A percentile compares a stretch with the other conserved stretches of the same genome.
phyloP scores from a whole-genome alignment of 1,140 invertebrate species.

The Drosophila bifasciata region DNA sequence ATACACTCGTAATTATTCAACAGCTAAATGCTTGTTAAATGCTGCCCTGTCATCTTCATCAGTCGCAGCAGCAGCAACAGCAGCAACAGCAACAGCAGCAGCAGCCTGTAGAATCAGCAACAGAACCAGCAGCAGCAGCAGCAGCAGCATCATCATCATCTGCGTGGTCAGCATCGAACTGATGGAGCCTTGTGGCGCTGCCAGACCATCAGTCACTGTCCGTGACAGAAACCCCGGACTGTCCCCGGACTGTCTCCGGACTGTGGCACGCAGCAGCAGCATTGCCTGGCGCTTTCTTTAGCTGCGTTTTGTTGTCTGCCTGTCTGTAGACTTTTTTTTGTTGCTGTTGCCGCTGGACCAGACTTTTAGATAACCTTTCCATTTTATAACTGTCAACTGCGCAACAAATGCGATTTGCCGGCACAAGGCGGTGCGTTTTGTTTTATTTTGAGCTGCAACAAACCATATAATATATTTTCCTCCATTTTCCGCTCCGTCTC shows the following conservation, averaged over 20 bases:
- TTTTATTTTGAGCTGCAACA: conserved; percentile 30
- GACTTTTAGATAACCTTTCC: conserved; percentile 65
- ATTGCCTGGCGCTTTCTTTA: conserved; percentile 33
- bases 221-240: conserved; percentile 39
- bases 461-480: conserved; percentile 21
- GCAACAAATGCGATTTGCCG: conserved; percentile 54
- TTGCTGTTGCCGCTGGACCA: conserved; percentile 7
- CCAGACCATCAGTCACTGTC: conserved; percentile 72
- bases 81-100: conserved; percentile 2
- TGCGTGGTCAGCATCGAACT: conserved; percentile 2
- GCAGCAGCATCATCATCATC: conserved; percentile 11
- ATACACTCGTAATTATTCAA: conserved; percentile 54
- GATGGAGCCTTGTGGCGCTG: conserved; percentile 27
- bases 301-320: conserved; percentile 25
- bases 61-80: neutral
- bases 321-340: conserved; percentile 16
- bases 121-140: conserved; percentile 10
- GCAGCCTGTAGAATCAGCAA: conserved; percentile 15
- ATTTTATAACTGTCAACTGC: conserved; percentile 71
- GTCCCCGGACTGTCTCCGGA: too few relatives aligned
- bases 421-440: conserved; percentile 21
- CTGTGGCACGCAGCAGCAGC: conserved; percentile 33
- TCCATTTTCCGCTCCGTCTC: conserved; percentile 22
- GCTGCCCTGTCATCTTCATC: conserved; percentile 57
- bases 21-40: conserved; percentile 57